phyloP scores from a whole-genome alignment of 2,797 vertebrate genomes.

The Dromococcyx pavoninus region DNA sequence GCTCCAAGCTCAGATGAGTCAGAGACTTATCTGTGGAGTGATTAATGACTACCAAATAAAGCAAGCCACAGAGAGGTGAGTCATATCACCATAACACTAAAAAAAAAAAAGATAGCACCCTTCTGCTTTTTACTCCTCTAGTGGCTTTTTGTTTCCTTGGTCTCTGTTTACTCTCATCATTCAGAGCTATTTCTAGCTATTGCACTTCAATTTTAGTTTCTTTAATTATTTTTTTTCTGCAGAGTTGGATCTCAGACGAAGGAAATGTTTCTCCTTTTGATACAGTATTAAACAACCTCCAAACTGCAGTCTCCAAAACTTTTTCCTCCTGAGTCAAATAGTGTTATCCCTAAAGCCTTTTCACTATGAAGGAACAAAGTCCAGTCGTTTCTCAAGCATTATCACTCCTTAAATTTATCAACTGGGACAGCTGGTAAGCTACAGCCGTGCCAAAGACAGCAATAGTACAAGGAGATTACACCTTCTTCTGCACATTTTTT shows the following conservation, averaged over 20 bases:
- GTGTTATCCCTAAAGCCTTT: neutral
- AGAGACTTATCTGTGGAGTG: neutral
- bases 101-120: neutral
- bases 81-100: neutral
- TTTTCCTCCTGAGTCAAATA: neutral
- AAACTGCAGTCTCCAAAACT: neutral
- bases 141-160: neutral
- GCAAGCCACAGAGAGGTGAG: neutral
- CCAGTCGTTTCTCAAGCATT: neutral
- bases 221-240: neutral
- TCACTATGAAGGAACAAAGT: neutral
- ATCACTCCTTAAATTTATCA: neutral
- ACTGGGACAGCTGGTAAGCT: neutral
- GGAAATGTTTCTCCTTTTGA: neutral
- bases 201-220: neutral
- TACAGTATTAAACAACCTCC: neutral
- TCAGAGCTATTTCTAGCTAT: neutral
- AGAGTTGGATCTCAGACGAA: neutral
- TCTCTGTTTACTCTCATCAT: neutral
- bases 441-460: neutral
- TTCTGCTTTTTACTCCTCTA: neutral
- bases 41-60: conserved; percentile 26
- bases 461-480: neutral
- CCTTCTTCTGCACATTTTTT: neutral
- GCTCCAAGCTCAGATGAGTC: neutral